Conservation (phyloP, 2,797 vertebrate species). For the Squalus acanthias region DNA sequence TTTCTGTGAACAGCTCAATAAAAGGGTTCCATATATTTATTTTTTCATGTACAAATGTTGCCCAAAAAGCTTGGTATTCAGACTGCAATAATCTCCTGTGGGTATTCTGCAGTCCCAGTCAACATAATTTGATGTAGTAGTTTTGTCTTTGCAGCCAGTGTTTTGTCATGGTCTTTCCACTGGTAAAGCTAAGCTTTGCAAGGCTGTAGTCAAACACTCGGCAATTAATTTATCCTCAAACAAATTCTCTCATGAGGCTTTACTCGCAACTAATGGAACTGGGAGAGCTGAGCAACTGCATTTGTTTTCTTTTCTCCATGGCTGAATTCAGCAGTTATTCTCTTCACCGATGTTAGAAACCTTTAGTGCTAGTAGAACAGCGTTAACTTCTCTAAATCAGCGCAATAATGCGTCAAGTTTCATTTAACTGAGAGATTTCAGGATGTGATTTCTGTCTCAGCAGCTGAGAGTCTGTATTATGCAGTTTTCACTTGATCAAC, state of each 20-base stretch:
- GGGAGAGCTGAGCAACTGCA: slow-evolving; percentile 62
- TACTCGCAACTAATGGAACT: slow-evolving; percentile 63
- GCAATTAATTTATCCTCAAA: slow-evolving; percentile 73
- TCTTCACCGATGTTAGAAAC: slow-evolving; percentile 45
- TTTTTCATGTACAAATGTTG: slow-evolving; percentile 59
- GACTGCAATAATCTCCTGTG: slow-evolving; percentile 74
- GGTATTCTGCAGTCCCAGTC: slow-evolving; percentile 73
- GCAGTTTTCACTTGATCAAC: not conserved
- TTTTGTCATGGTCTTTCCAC: slow-evolving; percentile 64
- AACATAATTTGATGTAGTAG: slow-evolving; percentile 87
- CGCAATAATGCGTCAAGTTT: not conserved
- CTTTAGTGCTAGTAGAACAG: slow-evolving; percentile 36
- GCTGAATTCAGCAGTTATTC: slow-evolving; percentile 56
- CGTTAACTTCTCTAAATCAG: slow-evolving; percentile 43
- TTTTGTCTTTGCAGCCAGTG: slow-evolving; percentile 67
- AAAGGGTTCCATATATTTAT: not conserved
- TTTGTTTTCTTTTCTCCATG: slow-evolving; percentile 57
- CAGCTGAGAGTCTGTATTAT: not conserved
- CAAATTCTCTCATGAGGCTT: slow-evolving; percentile 65
- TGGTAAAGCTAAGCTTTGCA: slow-evolving; percentile 70
- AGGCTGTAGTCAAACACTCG: slow-evolving; percentile 68
- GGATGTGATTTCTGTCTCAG: not conserved
- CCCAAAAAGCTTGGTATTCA: slow-evolving; percentile 83
- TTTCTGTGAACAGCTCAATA: not conserved
- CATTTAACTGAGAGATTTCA: not conserved